Base-by-base conservation (phyloP, 2,113 vertebrate genomes). In the Aplodontia rufa region DNA sequence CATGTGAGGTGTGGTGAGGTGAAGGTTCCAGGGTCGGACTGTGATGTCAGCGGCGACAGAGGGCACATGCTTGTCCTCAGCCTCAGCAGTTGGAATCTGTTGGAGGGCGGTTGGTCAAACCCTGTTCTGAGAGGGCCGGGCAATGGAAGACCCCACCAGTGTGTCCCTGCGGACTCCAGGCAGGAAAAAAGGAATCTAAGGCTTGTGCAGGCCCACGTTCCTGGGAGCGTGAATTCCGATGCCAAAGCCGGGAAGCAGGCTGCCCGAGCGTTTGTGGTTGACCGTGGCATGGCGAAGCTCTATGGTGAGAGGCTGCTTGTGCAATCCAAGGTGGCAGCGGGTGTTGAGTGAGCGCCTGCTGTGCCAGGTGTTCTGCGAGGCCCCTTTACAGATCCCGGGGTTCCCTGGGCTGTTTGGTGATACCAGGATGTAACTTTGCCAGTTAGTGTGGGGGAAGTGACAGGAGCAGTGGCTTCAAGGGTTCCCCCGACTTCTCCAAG, bases 61-160 rank as follows among this genome's bases (percentile, higher is more conserved):
- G 53, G 37, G 12, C 20, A 12, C 22, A 3, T 1, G 87, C 58
- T 45, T 10, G 72, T 14, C 0, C 76, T 30, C 20, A 12, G 88
- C 20, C 37, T 24, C 19, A 83, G 90, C 93, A 90, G 94, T 96
- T 98, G 93, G 95, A 96, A 83, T 95, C 96, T 95, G 93, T 95
- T 97, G 90, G 93, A 96, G 79, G 76, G 69, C 76, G 0, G 93
- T 96, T 97, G 96, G 83, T 40, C 60, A 17, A 2, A 49, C 40
- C 60, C 51, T 5, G 37, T 78, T 83, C 64, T 2, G 24, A 28
- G 81, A 28, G 58, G 72, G 37, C 1, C 2, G 40, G 83, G 69
- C 58, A 0, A 13, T 0, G 3, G 58, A 5, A 22, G 93, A 37
- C 60, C 19, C 62, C 4, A 0, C 7, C 0, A 12, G 22, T 16